These are phyloP conservation scores for Cathartes aura DNA, from an alignment of 2,113 vertebrate species.

Conservation along the genomic window DNA sequence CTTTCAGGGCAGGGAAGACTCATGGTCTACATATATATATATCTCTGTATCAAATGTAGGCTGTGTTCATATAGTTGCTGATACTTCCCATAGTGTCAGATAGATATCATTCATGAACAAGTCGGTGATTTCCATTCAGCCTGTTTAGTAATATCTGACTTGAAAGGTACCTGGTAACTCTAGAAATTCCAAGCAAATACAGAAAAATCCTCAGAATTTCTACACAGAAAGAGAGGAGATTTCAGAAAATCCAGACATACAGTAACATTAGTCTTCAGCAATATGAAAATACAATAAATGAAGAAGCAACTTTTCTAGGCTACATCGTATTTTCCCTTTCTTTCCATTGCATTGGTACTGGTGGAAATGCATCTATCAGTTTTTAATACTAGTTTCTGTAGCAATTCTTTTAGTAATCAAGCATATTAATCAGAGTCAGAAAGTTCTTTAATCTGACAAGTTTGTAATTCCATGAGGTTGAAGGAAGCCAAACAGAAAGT, in stretches of 20 bases:
- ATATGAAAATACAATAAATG: not conserved
- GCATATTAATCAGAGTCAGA: not conserved
- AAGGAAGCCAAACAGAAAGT: not conserved
- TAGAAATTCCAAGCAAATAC: not conserved
- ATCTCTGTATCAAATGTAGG: not conserved
- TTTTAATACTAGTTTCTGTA: not conserved
- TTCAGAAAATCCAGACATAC: not conserved
- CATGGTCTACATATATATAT: fast-evolving
- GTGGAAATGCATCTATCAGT: not conserved
- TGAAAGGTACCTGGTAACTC: not conserved
- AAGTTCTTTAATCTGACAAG: not conserved
- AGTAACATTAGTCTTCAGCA: not conserved
- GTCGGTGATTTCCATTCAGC: not conserved
- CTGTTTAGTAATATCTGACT: not conserved
- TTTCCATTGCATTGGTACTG: not conserved
- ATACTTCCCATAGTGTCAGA: not conserved
- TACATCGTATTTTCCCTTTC: not conserved
- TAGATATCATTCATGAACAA: not conserved
- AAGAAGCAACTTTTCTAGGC: not conserved
- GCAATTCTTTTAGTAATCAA: not conserved
- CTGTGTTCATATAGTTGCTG: not conserved
- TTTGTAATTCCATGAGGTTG: not conserved
- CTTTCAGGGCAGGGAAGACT: not conserved
- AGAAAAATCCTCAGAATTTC: not conserved
- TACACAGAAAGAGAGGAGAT: not conserved